phyloP scores from a whole-genome alignment of 2,888 invertebrate genomes.

The Tetanocera ferruginea region DNA sequence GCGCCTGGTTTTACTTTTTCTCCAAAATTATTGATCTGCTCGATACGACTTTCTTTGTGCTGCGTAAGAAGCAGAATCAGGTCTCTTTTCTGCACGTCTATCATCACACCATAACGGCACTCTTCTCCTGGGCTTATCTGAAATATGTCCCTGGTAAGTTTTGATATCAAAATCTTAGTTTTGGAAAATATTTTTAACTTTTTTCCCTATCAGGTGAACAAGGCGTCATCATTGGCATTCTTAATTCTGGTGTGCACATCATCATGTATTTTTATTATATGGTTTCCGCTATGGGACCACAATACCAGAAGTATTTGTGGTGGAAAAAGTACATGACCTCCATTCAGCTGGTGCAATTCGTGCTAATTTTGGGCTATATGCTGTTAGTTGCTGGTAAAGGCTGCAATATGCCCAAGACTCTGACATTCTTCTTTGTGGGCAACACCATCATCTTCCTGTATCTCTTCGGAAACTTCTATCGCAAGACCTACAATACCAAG shows the following conservation, averaged over 20 bases:
- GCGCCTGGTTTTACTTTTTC: constrained; percentile 85
- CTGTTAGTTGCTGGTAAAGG: constrained; percentile 71
- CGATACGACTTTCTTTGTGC: constrained; percentile 89
- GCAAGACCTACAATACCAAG: constrained; percentile 71
- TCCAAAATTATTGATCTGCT: constrained; percentile 83
- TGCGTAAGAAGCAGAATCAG: constrained; percentile 90
- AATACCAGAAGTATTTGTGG: constrained; percentile 72
- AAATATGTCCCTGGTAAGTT: constrained; percentile 81
- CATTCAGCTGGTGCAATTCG: constrained; percentile 75
- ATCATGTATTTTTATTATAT: constrained; percentile 73
- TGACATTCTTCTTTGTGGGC: constrained; percentile 73
- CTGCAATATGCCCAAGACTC: constrained; percentile 72
- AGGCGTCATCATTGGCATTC: constrained; percentile 70
- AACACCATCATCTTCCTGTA: constrained; percentile 74
- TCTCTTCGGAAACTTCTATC: constrained; percentile 75
- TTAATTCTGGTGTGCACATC: constrained; percentile 72
- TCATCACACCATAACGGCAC: constrained; percentile 86
- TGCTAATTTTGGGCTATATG: constrained; percentile 77
- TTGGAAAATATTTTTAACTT: not conserved
- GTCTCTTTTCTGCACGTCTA: constrained; percentile 91
- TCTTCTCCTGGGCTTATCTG: constrained; percentile 84
- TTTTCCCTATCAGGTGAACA: constrained; percentile 64
- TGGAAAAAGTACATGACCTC: constrained; percentile 73
- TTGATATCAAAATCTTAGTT: not conserved
- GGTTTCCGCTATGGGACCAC: constrained; percentile 71